A percentile compares a stretch with the other conserved stretches of the same genome.
Conservation (phyloP, 2,888 invertebrate genomes). For the Mythimna albipuncta region DNA sequence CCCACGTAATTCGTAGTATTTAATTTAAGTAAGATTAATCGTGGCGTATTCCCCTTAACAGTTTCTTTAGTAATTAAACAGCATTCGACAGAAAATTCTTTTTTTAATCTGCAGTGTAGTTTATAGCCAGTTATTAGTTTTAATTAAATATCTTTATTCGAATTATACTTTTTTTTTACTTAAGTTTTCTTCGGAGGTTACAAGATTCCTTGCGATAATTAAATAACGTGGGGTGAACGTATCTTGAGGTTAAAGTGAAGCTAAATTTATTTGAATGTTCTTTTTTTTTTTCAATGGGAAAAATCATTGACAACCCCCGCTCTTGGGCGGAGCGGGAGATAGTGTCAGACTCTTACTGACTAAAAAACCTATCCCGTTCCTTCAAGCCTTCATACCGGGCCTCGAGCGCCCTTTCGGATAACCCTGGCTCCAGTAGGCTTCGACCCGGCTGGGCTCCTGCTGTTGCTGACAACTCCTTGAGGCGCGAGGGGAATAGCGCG, state of each 20-base stretch:
- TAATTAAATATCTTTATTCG: slow-evolving; percentile 40
- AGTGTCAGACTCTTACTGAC: no score
- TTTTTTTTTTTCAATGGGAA: no score
- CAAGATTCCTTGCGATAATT: slow-evolving; percentile 19
- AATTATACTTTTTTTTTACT: slow-evolving; percentile 6
- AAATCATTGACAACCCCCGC: no score
- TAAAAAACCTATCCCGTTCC: no score
- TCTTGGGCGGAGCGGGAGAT: no score
- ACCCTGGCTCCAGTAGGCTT: no score
- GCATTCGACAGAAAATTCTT: slow-evolving; percentile 31
- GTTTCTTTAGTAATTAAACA: slow-evolving; percentile 40
- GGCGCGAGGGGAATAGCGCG: no score
- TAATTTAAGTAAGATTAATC: not conserved
- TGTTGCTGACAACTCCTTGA: no score
- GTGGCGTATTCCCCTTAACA: slow-evolving; percentile 40
- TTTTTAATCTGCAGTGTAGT: slow-evolving; percentile 12
- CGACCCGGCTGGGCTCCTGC: no score
- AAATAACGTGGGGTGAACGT: slow-evolving; percentile 6
- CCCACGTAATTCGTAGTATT: not conserved
- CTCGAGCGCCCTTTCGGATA: no score
- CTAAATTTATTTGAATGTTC: slow-evolving; percentile 3
- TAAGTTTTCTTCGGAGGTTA: slow-evolving; percentile 13
- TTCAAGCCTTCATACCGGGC: no score
- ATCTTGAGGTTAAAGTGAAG: not conserved
- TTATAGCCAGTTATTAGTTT: slow-evolving; percentile 47